phyloP scores from a whole-genome alignment of 2,113 vertebrate species.

The Cheilinus undulatus region DNA sequence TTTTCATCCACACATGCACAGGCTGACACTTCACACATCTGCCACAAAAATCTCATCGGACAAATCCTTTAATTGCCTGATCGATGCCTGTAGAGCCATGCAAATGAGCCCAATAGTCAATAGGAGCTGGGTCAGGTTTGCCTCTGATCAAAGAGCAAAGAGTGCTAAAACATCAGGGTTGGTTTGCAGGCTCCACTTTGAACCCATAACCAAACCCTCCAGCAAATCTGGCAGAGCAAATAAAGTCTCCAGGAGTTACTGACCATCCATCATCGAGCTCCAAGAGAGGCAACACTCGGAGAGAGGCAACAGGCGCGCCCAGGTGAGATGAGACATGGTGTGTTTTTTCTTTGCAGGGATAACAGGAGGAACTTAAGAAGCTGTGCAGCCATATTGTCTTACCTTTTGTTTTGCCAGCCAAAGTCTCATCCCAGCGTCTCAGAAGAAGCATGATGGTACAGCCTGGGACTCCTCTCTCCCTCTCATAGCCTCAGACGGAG shows the following conservation, averaged over 20 bases:
- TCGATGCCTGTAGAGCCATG: slow-evolving; percentile 71
- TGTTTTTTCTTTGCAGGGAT: slow-evolving; percentile 10
- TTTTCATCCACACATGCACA: background rate
- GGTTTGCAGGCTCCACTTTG: slow-evolving; percentile 68
- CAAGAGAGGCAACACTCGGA: slow-evolving; percentile 13
- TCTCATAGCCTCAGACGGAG: slow-evolving; percentile 86
- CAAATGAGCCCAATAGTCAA: slow-evolving; percentile 71
- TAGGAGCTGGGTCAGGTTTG: slow-evolving; percentile 43
- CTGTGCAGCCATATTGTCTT: slow-evolving; percentile 52
- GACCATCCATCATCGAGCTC: slow-evolving; percentile 68
- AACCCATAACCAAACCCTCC: slow-evolving; percentile 62
- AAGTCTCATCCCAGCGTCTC: slow-evolving; percentile 83
- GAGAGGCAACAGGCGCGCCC: slow-evolving; percentile 34
- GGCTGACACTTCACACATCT: background rate
- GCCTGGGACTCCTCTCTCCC: slow-evolving; percentile 82
- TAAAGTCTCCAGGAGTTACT: slow-evolving; percentile 32
- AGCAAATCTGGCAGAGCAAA: slow-evolving; percentile 46
- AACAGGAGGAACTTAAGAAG: background rate
- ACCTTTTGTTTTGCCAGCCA: slow-evolving; percentile 84
- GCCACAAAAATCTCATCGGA: slow-evolving; percentile 47
- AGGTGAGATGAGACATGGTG: slow-evolving; percentile 38
- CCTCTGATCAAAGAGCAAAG: slow-evolving; percentile 65
- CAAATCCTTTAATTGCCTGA: slow-evolving; percentile 78
- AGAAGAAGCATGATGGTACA: slow-evolving; percentile 86
- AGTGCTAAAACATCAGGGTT: slow-evolving; percentile 62